A percentile compares a stretch with the other conserved stretches of the same genome.
Conservation (phyloP, 92 coral and sea anemone species). For the Porites lobata region DNA sequence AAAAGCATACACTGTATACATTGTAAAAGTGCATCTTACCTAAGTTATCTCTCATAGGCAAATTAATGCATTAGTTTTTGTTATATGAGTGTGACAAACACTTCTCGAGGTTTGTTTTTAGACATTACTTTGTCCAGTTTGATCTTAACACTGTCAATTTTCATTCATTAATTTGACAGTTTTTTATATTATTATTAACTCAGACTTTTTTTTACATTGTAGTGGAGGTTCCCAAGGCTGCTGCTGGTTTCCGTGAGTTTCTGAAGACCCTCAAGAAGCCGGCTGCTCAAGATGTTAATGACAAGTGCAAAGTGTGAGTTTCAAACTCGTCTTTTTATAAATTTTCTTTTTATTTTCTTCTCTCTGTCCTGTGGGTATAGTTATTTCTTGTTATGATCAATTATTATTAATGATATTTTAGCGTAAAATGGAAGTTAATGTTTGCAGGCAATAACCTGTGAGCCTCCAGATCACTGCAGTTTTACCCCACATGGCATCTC, state of each 20-base stretch:
- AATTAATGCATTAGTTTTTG: too few relatives aligned
- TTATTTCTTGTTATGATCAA: too few relatives aligned
- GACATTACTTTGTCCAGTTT: neutral
- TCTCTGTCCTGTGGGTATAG: neutral
- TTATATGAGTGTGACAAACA: too few relatives aligned
- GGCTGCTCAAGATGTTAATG: conserved; percentile 97
- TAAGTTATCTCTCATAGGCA: too few relatives aligned
- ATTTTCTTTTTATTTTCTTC: neutral
- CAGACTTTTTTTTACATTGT: neutral
- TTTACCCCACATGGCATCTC: too few relatives aligned
- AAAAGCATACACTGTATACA: too few relatives aligned
- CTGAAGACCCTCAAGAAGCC: conserved; percentile 92
- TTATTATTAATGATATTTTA: too few relatives aligned
- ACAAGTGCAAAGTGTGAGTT: conserved; percentile 93
- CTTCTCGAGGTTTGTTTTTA: too few relatives aligned
- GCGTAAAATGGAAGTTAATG: too few relatives aligned
- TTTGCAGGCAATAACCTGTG: too few relatives aligned
- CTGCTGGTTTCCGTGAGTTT: conserved; percentile 85
- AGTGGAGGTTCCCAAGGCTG: conserved; percentile 68
- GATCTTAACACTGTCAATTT: neutral
- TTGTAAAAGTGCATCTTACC: too few relatives aligned
- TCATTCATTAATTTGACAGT: neutral
- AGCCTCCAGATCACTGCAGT: too few relatives aligned
- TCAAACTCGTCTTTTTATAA: neutral
- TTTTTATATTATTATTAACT: neutral